Evolutionary conservation across 1,140 invertebrate genomes (phyloP).

Genomic region (Portunus trituberculatus): DNA sequence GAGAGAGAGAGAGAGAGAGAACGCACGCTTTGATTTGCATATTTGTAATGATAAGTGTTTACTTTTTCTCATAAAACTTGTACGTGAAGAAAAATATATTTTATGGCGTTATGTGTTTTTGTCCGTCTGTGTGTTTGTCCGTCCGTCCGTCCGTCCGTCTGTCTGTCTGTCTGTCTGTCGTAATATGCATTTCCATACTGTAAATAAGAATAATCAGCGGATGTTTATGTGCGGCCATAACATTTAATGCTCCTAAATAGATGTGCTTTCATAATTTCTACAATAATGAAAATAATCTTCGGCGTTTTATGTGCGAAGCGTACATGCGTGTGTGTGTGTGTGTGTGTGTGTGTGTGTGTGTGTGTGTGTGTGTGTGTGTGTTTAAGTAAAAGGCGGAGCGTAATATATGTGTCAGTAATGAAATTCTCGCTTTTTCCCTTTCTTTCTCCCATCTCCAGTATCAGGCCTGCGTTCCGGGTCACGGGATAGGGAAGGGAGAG

Average conservation of each 20-base stretch:
- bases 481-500: too few species aligned
- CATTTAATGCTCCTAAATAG: too few species aligned
- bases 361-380: neutral
- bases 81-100: too few species aligned
- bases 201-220: too few species aligned
- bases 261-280: too few species aligned
- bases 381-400: neutral
- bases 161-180: neutral
- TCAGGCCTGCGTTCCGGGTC: neutral
- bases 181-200: too few species aligned
- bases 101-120: neutral
- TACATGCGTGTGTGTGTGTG: neutral
- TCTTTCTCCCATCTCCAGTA: neutral
- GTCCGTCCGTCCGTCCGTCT: neutral
- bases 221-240: too few species aligned
- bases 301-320: too few species aligned
- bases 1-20: too few species aligned
- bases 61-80: too few species aligned
- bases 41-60: neutral
- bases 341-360: slow-evolving; percentile 18
- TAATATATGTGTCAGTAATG: slow-evolving; percentile 23
- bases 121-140: neutral
- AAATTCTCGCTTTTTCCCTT: neutral
- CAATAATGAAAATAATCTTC: too few species aligned
- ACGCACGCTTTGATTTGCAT: too few species aligned